phyloP scores from a whole-genome alignment of 2,797 vertebrate species.

The Eupleurogrammus muticus region DNA sequence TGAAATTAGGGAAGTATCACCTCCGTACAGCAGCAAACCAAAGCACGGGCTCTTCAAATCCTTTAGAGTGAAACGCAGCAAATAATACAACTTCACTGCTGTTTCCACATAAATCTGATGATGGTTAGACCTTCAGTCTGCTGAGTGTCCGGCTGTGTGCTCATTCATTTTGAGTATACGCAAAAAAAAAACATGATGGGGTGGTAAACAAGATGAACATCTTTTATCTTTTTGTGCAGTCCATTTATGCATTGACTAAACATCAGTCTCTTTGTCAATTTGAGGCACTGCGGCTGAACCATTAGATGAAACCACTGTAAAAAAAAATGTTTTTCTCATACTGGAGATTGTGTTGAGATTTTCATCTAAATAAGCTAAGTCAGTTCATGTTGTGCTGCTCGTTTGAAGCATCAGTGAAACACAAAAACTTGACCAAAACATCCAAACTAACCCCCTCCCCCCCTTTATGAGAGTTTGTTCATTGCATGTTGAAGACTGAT shows the following conservation, averaged over 20 bases:
- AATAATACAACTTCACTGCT: not conserved
- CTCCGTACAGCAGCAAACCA: conserved; percentile 60
- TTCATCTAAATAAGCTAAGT: not conserved
- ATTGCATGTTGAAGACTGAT: conserved; percentile 43
- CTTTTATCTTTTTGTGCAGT: conserved; percentile 20
- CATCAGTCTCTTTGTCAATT: conserved; percentile 22
- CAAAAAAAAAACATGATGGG: not conserved
- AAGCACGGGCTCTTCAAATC: conserved; percentile 42
- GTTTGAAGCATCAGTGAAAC: conserved; percentile 1
- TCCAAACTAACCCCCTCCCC: conserved; percentile 10
- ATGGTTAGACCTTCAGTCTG: conserved; percentile 9
- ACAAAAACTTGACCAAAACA: conserved; percentile 31
- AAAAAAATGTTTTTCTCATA: conserved; percentile 10
- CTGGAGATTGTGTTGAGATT: not conserved
- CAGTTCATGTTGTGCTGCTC: not conserved
- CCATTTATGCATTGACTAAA: conserved; percentile 29
- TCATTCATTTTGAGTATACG: conserved; percentile 11
- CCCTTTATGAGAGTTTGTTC: conserved; percentile 22
- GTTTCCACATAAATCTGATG: conserved; percentile 22
- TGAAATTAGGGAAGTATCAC: conserved; percentile 37
- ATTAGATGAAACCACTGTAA: not conserved
- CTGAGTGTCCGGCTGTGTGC: conserved; percentile 22
- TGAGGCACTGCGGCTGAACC: not conserved
- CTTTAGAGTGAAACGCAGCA: conserved; percentile 13
- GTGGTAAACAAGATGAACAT: conserved; percentile 14